These are phyloP conservation scores for Metallyticus violacea DNA, from an alignment of 2,888 invertebrate genomes.

Conservation along the genomic window DNA sequence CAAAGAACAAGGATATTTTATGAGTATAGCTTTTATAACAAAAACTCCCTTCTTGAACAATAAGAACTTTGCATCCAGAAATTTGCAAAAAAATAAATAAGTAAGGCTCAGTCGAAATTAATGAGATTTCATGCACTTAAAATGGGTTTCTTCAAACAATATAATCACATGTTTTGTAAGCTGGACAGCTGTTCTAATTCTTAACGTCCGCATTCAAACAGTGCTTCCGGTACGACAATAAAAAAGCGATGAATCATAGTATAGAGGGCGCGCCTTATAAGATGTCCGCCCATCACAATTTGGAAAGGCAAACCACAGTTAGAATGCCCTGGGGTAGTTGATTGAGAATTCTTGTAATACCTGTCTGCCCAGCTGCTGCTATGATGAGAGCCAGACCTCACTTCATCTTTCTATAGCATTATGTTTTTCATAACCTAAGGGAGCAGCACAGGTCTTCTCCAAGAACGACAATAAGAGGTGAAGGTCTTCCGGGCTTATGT, in stretches of 20 bases:
- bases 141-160: background rate
- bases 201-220: background rate
- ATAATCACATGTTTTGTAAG: background rate
- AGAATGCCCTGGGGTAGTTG: background rate
- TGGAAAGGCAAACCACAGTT: background rate
- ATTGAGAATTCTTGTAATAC: background rate
- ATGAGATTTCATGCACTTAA: too few relatives aligned
- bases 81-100: too few relatives aligned
- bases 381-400: background rate
- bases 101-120: too few relatives aligned
- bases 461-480: background rate
- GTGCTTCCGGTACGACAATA: background rate
- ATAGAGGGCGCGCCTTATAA: background rate
- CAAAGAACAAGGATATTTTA: too few relatives aligned
- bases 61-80: too few relatives aligned
- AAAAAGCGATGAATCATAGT: background rate
- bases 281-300: background rate
- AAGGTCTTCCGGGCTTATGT: background rate
- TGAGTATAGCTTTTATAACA: too few relatives aligned
- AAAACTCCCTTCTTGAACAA: too few relatives aligned
- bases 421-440: background rate
- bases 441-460: background rate
- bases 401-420: background rate
- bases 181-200: background rate
- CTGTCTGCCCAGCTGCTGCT: background rate